A percentile compares a stretch with the other conserved stretches of the same genome.
These are phyloP conservation scores for Athalia cordata DNA, from an alignment of 2,888 invertebrate species.

Conservation along the genomic window DNA sequence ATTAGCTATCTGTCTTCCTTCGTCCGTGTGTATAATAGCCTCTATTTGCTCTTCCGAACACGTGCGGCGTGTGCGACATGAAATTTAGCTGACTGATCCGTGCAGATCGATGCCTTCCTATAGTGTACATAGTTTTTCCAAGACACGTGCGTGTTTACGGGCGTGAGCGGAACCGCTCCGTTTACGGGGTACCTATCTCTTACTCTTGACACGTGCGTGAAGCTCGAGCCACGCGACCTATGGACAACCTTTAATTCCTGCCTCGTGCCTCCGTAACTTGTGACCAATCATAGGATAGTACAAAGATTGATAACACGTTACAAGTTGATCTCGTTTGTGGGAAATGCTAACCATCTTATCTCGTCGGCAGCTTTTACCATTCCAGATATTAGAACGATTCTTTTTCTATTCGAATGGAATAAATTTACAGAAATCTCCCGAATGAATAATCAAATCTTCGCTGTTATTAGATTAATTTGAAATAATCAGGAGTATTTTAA, in stretches of 20 bases:
- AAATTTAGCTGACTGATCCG: slow-evolving; percentile 18
- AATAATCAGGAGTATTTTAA: no score
- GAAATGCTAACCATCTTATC: slow-evolving; percentile 45
- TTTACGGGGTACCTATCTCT: slow-evolving; percentile 25
- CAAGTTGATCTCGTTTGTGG: slow-evolving; percentile 50
- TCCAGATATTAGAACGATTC: background rate
- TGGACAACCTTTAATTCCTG: slow-evolving; percentile 56
- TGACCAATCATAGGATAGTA: slow-evolving; percentile 8
- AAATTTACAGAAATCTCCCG: background rate
- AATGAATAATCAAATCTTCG: no score
- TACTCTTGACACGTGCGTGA: slow-evolving; percentile 24
- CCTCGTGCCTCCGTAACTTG: slow-evolving; percentile 38
- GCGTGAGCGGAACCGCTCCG: slow-evolving; percentile 44
- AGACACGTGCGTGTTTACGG: slow-evolving; percentile 39
- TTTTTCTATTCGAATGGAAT: background rate
- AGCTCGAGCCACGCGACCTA: slow-evolving; percentile 34
- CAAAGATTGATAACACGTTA: slow-evolving; percentile 55
- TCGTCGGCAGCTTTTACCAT: slow-evolving; percentile 6
- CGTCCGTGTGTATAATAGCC: background rate
- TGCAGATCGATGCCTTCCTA: slow-evolving; percentile 44
- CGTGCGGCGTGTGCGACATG: slow-evolving; percentile 55
- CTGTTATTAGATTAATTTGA: background rate
- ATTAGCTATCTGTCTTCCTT: slow-evolving; percentile 55
- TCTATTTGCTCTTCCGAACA: slow-evolving; percentile 43
- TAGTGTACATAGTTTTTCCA: slow-evolving; percentile 8